A percentile compares a stretch with the other conserved stretches of the same genome.
Conservation (phyloP, 2,888 invertebrate genomes). For the Panzeria rudis region DNA sequence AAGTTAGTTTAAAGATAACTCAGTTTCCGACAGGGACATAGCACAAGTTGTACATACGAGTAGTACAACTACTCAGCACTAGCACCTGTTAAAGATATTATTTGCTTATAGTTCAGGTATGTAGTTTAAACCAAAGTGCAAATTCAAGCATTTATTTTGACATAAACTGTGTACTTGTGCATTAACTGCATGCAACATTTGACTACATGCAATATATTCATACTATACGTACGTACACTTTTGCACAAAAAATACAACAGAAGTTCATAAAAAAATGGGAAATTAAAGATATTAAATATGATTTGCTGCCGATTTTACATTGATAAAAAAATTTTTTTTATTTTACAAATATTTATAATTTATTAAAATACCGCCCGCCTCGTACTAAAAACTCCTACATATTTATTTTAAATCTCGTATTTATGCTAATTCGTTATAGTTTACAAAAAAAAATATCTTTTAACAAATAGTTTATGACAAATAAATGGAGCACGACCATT, state of each 20-base stretch:
- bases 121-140: constrained; percentile 40
- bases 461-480: not conserved
- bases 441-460: not conserved
- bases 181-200: constrained; percentile 41
- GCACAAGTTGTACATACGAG: not conserved
- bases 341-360: not conserved
- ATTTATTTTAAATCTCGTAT: not conserved
- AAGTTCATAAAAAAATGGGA: not conserved
- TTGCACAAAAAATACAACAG: constrained; percentile 4
- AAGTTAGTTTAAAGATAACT: too few species aligned
- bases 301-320: not conserved
- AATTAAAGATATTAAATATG: not conserved
- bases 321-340: not conserved
- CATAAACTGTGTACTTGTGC: constrained; percentile 24
- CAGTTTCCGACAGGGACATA: too few species aligned
- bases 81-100: constrained; percentile 8
- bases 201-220: not conserved
- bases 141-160: constrained; percentile 50
- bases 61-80: constrained; percentile 3
- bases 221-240: not conserved
- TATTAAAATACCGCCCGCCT: not conserved
- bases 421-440: not conserved
- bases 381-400: not conserved
- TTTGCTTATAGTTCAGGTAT: not conserved
- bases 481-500: not conserved